Base-by-base conservation (phyloP, 2,888 invertebrate genomes). In the Lasioglossum marginatum region DNA sequence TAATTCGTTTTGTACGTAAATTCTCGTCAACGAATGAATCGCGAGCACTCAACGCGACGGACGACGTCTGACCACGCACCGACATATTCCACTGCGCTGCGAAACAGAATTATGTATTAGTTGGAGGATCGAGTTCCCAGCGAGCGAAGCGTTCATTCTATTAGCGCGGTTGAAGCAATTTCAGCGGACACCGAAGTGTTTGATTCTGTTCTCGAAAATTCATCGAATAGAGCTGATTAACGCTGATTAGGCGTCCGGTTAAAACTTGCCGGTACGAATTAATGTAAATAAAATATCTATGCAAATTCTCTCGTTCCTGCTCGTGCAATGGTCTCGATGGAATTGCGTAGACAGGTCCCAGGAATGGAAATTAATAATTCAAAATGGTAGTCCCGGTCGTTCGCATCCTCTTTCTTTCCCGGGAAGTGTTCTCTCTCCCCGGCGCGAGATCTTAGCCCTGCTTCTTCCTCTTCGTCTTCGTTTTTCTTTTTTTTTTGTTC, bases 311-410 rank as follows among this genome's bases (percentile, higher is more conserved):
- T 4, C 60, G n/a, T n/a, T 27, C n/a, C n/a, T 8, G 23, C 12
- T 27, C 10, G 27, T 14, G 14, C 60, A 14, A 27, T 5, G 60
- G 14, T 14, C 4, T 60, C 27, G n/a, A 27, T 4, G 12, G 57
- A 60, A 60, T 27, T 14, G 60, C 14, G 12, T 5, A 4, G 27
- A 1, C 71, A 68, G 48, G 66, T 43, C 60, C 77, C 27, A 16
- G 63, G 75, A 81, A 85, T 85, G 66, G 79, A 45, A 79, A 83
- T 83, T 83, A 70, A 81, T 80, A 74, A 86, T 77, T 73, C 23
- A 16, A 14, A 37, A 60, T 31, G 16, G 5, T 19, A 23, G 66
- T 66, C 57, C 23, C 37, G 4, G 23, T 23, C 66, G 16, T 75
- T 60, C 48, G 34, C 66, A 34, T 66, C 23, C 10, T 52, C 52